Conservation (phyloP, 2,797 vertebrate species). For the Paguma larvata region DNA sequence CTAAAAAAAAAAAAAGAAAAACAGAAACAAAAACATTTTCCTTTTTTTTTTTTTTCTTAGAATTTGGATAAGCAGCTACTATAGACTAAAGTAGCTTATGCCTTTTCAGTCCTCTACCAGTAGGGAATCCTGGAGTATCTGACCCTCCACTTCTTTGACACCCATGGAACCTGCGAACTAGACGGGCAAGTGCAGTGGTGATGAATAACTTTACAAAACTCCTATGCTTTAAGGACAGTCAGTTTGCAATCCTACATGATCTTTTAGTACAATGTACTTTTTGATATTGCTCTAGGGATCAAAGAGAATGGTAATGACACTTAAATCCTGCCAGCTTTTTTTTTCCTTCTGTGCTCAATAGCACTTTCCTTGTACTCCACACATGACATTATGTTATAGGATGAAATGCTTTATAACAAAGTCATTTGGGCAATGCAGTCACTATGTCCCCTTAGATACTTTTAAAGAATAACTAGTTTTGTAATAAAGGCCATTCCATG, state of each 20-base stretch:
- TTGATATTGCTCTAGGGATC: not conserved
- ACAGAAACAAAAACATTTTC: not conserved
- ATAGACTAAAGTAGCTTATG: not conserved
- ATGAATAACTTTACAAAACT: not conserved
- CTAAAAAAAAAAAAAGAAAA: too few relatives aligned
- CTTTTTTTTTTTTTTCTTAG: not conserved
- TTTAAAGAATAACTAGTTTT: constrained; percentile 20
- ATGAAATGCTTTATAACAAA: constrained; percentile 27
- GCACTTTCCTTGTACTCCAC: not conserved
- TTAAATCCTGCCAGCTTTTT: constrained; percentile 20
- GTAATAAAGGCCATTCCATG: not conserved
- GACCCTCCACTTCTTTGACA: not conserved
- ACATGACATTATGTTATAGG: not conserved
- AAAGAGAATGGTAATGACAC: not conserved
- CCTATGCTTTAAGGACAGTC: not conserved
- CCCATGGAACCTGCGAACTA: not conserved
- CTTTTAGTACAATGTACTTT: constrained; percentile 1
- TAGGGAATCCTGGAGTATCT: not conserved
- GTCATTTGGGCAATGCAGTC: not conserved
- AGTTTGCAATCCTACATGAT: not conserved
- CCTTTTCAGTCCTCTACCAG: not conserved
- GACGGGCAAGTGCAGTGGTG: not conserved
- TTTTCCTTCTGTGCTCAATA: not conserved
- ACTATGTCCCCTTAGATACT: not conserved
- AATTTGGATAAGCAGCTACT: not conserved